Conservation (phyloP, 2,797 vertebrate genomes). For the Hozukius guyotensis region DNA sequence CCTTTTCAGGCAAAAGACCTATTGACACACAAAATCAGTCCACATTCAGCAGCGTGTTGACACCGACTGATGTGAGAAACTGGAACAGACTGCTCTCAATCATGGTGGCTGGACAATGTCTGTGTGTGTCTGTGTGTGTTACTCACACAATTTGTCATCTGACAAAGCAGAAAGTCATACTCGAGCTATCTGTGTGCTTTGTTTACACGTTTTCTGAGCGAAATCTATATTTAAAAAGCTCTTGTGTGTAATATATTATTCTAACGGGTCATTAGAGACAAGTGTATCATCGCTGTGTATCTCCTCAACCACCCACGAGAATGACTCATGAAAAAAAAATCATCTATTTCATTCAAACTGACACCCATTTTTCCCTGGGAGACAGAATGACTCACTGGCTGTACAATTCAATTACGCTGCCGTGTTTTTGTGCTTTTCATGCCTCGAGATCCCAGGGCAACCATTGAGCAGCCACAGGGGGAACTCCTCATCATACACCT, state of each 20-base stretch:
- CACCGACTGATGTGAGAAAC: constrained; percentile 1
- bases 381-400: constrained; percentile 31
- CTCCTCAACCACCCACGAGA: constrained; percentile 9
- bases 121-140: not conserved
- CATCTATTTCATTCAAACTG: constrained; percentile 17
- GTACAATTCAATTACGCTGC: constrained; percentile 59
- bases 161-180: constrained; percentile 2
- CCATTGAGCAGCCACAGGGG: constrained; percentile 36
- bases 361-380: not conserved
- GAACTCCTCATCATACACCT: constrained; percentile 38
- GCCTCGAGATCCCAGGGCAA: constrained; percentile 43
- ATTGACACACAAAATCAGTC: not conserved
- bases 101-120: not conserved
- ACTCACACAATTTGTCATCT: not conserved
- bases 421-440: constrained; percentile 64
- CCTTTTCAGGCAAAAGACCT: not conserved
- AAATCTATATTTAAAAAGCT: constrained; percentile 16
- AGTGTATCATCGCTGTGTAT: not conserved
- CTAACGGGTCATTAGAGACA: not conserved
- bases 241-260: not conserved
- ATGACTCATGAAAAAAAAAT: constrained; percentile 16
- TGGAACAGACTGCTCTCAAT: not conserved
- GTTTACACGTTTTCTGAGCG: not conserved
- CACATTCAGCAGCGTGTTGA: not conserved
- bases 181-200: not conserved